Evolutionary conservation across 2,797 vertebrate genomes (phyloP).

Genomic region (Pelochelys cantorii): DNA sequence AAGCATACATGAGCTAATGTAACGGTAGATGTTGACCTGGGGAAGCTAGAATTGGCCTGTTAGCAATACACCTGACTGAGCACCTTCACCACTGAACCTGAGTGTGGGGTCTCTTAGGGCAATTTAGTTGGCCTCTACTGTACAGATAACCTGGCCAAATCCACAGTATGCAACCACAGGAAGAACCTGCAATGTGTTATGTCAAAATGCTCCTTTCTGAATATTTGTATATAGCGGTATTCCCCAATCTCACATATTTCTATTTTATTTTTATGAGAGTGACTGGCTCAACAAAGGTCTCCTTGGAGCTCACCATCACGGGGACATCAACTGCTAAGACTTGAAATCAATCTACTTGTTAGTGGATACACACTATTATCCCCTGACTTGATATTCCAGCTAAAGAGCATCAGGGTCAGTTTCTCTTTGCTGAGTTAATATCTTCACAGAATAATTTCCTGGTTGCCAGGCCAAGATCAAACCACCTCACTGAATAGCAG

Average conservation of each 20-base stretch:
- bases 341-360: constrained; percentile 57
- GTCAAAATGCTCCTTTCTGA: constrained; percentile 23
- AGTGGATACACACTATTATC: constrained; percentile 29
- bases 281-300: not conserved
- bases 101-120: too few relatives aligned
- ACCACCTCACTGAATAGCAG: not conserved
- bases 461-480: not conserved
- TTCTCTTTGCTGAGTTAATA: not conserved
- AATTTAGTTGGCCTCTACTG: too few relatives aligned
- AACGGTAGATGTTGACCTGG: too few relatives aligned
- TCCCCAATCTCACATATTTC: constrained; percentile 16
- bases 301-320: fast-evolving
- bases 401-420: constrained; percentile 45
- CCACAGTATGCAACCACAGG: not conserved
- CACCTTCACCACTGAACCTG: too few relatives aligned
- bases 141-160: not conserved
- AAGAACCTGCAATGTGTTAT: not conserved
- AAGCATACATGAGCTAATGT: too few relatives aligned
- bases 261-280: constrained; percentile 14
- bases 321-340: constrained; percentile 16
- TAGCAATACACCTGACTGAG: too few relatives aligned
- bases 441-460: constrained; percentile 33
- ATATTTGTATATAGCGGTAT: constrained; percentile 47
- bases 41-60: too few relatives aligned
- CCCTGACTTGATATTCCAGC: constrained; percentile 39